phyloP scores from a whole-genome alignment of 2,888 invertebrate genomes.

The Cephus nigrinus region DNA sequence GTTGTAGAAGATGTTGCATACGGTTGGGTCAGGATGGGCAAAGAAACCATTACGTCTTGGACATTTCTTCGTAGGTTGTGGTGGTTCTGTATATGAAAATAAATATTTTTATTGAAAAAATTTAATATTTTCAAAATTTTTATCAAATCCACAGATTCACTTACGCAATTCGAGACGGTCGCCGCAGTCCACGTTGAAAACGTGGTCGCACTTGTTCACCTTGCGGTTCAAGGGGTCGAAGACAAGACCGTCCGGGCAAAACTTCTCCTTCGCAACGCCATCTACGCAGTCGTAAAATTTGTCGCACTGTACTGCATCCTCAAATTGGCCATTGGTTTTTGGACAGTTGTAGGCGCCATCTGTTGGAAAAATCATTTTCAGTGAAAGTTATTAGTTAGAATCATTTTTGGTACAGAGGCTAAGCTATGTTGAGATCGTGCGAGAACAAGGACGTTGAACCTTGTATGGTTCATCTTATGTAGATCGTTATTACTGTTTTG shows the following conservation, averaged over 20 bases:
- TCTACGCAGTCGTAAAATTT: conserved; percentile 85
- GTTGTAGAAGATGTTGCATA: conserved; percentile 89
- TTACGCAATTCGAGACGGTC: conserved; percentile 90
- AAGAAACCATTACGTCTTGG: conserved; percentile 92
- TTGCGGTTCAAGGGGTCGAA: conserved; percentile 88
- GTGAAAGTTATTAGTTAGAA: background rate
- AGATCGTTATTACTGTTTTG: background rate
- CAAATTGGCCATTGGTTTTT: conserved; percentile 83
- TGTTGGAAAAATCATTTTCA: conserved; percentile 47
- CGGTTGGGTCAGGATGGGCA: conserved; percentile 83
- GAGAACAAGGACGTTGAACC: background rate
- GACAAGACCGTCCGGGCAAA: conserved; percentile 90
- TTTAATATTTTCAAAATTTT: conserved; percentile 19
- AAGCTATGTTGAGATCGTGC: background rate
- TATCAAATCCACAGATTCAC: conserved; percentile 59
- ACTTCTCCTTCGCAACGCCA: conserved; percentile 77
- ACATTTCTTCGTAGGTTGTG: conserved; percentile 78
- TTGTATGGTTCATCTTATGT: background rate
- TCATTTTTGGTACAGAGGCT: background rate
- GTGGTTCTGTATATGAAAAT: conserved; percentile 73
- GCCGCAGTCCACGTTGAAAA: conserved; percentile 92
- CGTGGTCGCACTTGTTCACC: conserved; percentile 91
- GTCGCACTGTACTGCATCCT: conserved; percentile 85
- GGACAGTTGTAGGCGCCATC: conserved; percentile 81
- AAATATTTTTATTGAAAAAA: background rate